These are phyloP conservation scores for Rhinoptilus africanus DNA, from an alignment of 2,113 vertebrate species.

Conservation along the genomic window DNA sequence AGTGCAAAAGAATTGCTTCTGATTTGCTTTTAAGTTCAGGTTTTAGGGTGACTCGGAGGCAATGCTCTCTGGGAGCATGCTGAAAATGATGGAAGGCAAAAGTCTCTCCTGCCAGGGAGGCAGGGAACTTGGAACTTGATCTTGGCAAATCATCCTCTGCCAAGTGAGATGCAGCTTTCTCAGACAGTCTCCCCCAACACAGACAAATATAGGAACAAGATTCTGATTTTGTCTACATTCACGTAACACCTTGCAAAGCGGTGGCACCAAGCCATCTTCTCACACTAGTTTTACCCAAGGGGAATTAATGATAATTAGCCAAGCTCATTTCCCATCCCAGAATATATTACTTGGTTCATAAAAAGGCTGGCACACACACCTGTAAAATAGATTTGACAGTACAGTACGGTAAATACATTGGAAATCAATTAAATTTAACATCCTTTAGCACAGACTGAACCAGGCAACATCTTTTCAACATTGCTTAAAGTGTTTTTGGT, in stretches of 20 bases:
- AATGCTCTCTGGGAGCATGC: not conserved
- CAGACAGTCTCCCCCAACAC: slow-evolving; percentile 10
- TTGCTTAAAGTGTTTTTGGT: not conserved
- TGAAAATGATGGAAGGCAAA: slow-evolving; percentile 22
- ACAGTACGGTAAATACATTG: not conserved
- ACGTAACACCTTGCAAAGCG: slow-evolving; percentile 26
- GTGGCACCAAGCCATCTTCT: slow-evolving; percentile 23
- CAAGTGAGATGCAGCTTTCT: slow-evolving; percentile 25
- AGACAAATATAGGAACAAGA: slow-evolving; percentile 45
- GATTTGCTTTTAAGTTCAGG: slow-evolving; percentile 3
- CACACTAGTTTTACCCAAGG: slow-evolving; percentile 9
- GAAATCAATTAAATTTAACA: slow-evolving; percentile 22
- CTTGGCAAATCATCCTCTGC: slow-evolving; percentile 37
- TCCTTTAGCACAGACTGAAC: not conserved
- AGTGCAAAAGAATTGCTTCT: slow-evolving; percentile 11
- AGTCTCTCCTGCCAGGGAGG: not conserved
- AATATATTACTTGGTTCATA: slow-evolving; percentile 17
- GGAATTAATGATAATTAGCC: slow-evolving; percentile 40
- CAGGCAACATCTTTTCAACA: not conserved
- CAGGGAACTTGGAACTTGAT: slow-evolving; percentile 46
- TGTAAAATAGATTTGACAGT: slow-evolving; percentile 32
- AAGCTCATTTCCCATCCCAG: not conserved
- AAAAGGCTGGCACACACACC: not conserved
- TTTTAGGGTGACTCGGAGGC: not conserved
- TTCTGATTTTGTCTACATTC: slow-evolving; percentile 28